Evolutionary conservation across 1,140 invertebrate genomes (phyloP).

Genomic region (Anoplolepis gracilipes): DNA sequence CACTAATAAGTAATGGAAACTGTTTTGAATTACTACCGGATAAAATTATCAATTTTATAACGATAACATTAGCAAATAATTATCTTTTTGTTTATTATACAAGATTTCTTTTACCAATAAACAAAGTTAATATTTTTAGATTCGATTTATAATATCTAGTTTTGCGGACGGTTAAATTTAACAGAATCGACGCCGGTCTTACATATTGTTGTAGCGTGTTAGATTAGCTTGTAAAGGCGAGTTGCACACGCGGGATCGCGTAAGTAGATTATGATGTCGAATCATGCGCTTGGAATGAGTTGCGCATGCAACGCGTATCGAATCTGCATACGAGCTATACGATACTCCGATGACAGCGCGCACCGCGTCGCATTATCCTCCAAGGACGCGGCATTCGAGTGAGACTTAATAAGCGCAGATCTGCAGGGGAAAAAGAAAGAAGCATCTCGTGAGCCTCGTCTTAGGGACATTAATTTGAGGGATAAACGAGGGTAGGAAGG

Average conservation of each 20-base stretch:
- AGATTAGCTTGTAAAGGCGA: constrained; percentile 26
- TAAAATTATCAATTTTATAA: neutral
- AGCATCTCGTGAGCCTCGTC: too few species aligned
- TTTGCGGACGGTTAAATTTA: constrained; percentile 1
- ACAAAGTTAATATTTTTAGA: neutral
- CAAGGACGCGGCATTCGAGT: constrained; percentile 46
- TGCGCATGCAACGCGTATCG: constrained; percentile 32
- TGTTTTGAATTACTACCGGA: neutral
- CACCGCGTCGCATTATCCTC: neutral
- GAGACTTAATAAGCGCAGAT: constrained; percentile 32
- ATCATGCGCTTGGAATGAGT: constrained; percentile 51
- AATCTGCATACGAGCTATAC: constrained; percentile 16
- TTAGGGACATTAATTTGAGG: constrained; percentile 34
- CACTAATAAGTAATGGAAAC: neutral
- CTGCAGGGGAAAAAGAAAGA: too few species aligned
- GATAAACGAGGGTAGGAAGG: neutral
- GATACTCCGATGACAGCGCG: constrained; percentile 46
- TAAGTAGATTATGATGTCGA: constrained; percentile 46
- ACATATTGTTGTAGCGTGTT: neutral
- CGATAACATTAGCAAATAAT: neutral
- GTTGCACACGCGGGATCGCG: constrained; percentile 6
- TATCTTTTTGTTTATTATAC: neutral
- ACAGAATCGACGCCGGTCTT: neutral
- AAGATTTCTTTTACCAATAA: neutral
- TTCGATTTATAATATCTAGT: neutral